Evolutionary conservation across 92 coral and sea anemone species (phyloP).

Genomic region (Pocillopora grandis): DNA sequence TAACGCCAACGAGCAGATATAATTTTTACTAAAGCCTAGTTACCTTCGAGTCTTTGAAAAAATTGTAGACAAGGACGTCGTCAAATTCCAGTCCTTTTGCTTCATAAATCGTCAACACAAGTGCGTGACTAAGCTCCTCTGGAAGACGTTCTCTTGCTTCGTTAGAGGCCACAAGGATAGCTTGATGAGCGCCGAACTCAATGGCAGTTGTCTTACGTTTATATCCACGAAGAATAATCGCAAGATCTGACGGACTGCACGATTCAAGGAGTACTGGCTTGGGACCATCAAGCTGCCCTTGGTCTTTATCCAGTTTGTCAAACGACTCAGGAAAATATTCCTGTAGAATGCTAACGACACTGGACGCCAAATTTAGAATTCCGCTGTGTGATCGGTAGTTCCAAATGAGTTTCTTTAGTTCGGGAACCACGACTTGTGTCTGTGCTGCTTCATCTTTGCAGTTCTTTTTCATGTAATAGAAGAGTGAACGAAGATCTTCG

Average conservation of each 20-base stretch:
- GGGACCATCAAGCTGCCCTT: constrained; percentile 80
- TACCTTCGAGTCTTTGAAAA: constrained; percentile 85
- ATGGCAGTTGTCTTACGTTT: constrained; percentile 69
- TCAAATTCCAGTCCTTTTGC: constrained; percentile 90
- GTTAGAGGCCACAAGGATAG: constrained; percentile 77
- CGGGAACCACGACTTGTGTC: constrained; percentile 56
- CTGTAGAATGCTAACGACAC: constrained; percentile 63
- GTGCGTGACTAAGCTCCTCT: constrained; percentile 76
- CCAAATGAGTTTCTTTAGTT: constrained; percentile 73
- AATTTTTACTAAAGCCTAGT: too few species aligned
- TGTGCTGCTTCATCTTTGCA: constrained; percentile 13
- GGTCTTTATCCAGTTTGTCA: constrained; percentile 72
- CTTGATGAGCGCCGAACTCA: constrained; percentile 93
- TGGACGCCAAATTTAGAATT: constrained; percentile 74
- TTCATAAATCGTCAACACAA: constrained; percentile 83
- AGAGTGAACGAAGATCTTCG: constrained; percentile 53
- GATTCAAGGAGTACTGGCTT: constrained; percentile 83
- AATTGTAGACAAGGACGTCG: constrained; percentile 81
- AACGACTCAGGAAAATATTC: constrained; percentile 86
- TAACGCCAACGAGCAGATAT: too few species aligned
- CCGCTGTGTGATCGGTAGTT: constrained; percentile 89
- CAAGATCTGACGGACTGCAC: constrained; percentile 74
- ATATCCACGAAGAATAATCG: constrained; percentile 81
- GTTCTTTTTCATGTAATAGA: constrained; percentile 44
- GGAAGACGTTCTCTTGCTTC: constrained; percentile 79